These are phyloP conservation scores for Ptilorrhoa leucosticta DNA, from an alignment of 2,113 vertebrate genomes.

Conservation along the genomic window DNA sequence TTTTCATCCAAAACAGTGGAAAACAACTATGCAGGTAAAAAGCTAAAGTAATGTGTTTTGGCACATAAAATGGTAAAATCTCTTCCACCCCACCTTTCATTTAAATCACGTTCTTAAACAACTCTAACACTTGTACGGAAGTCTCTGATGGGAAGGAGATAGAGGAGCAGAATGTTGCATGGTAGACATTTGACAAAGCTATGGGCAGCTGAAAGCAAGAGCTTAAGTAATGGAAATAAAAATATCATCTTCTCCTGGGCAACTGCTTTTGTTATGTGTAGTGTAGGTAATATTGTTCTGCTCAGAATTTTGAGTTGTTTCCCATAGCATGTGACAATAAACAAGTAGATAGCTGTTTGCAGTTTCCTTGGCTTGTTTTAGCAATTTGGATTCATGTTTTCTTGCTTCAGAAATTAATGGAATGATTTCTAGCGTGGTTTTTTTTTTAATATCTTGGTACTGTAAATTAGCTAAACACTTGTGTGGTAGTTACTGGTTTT, in stretches of 20 bases:
- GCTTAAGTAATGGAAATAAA: neutral
- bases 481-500: neutral
- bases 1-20: neutral
- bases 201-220: neutral
- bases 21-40: neutral
- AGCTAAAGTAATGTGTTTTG: neutral
- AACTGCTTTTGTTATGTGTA: neutral
- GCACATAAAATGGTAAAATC: neutral
- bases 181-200: neutral
- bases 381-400: neutral
- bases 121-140: neutral
- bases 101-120: neutral
- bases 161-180: neutral
- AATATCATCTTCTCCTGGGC: neutral
- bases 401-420: neutral
- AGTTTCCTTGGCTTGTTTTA: neutral
- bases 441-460: neutral
- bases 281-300: neutral
- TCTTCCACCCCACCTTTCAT: neutral
- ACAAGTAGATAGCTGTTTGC: neutral
- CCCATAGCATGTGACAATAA: neutral
- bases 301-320: neutral
- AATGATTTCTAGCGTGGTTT: neutral
- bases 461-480: neutral
- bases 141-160: neutral